These are phyloP conservation scores for Antheraea mylitta DNA, from an alignment of 1,140 invertebrate species.

Conservation along the genomic window DNA sequence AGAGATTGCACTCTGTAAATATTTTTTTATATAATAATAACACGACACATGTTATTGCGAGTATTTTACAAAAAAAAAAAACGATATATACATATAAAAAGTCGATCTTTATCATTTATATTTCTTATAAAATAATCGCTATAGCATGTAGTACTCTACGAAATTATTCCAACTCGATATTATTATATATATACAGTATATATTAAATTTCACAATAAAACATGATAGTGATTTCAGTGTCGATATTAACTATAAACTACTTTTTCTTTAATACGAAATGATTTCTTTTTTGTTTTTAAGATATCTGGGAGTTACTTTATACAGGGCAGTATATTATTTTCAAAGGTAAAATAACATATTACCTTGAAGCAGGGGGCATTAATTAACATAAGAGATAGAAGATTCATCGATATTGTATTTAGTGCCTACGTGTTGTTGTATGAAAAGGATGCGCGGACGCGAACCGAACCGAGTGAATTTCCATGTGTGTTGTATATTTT, in stretches of 20 bases:
- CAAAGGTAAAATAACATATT: too few species aligned
- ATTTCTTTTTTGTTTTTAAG: too few species aligned
- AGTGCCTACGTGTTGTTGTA: conserved; percentile 38
- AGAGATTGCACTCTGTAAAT: background rate
- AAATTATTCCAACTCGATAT: conserved; percentile 14
- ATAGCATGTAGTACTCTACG: conserved; percentile 5
- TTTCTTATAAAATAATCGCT: conserved; percentile 23
- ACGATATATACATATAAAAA: too few species aligned
- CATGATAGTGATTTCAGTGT: conserved; percentile 27
- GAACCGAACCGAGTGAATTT: background rate
- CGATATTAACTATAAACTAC: too few species aligned
- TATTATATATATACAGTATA: conserved; percentile 9
- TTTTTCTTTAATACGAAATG: too few species aligned
- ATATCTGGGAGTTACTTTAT: too few species aligned
- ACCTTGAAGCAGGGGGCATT: too few species aligned
- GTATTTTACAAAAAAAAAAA: conserved; percentile 22
- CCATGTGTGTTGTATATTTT: conserved; percentile 3
- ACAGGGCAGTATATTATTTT: too few species aligned
- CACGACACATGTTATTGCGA: conserved; percentile 13
- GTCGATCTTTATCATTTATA: background rate
- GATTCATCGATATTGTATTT: conserved; percentile 17
- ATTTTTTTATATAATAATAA: background rate
- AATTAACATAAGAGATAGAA: too few species aligned
- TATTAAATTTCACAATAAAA: conserved; percentile 9
- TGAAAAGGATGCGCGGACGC: conserved; percentile 20